Evolutionary conservation across 2,797 vertebrate species (phyloP), one percentile per base, ranked within the genome.

Genomic region (Pygocentrus nattereri): DNA sequence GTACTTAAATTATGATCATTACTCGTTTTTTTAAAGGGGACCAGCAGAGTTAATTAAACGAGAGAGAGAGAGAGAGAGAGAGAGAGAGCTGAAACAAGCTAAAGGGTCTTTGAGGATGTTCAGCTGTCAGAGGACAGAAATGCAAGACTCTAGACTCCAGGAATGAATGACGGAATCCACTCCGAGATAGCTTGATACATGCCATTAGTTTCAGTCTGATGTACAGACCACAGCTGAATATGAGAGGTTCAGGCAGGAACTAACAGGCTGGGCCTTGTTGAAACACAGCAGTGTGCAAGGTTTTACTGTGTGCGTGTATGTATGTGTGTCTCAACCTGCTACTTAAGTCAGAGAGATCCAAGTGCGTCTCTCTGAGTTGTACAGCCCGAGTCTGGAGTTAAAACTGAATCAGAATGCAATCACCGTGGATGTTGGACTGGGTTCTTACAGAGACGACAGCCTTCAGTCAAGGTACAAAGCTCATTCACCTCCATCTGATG

Each of bases 231-330:
- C 7, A 68, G 72, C 54, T 77, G 64, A 85, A 80, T 64, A 70
- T 74, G 75, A 74, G 73, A 50, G 68, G 49, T 77, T 78, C 27
- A 27, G 54, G 49, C 73, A 74, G 74, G 30, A 85, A 83, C 58
- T 67, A 80, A 69, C 82, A 84, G 76, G 82, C 67, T 76, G 82
- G 34, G 78, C 82, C 74, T 72, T 80, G 78, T 75, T 59, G 30
- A 73, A 72, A 72, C 23, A 31, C 73, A 71, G 78, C 50, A 61
- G 70, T 72, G 65, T 80, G 67, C 41, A 15, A 2, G 23, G 34
- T 18, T 47, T 62, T 25, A 19, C 18, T 47, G 38, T 8, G 64
- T 59, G 70, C 47, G 71, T 25, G 30, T 54, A n/a, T 41, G 44
- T 19, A 5, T 41, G 23, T 58, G n/a, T 58, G 23, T 23, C 5